phyloP scores from a whole-genome alignment of 2,113 vertebrate genomes.

The Scartelaos histophorus region DNA sequence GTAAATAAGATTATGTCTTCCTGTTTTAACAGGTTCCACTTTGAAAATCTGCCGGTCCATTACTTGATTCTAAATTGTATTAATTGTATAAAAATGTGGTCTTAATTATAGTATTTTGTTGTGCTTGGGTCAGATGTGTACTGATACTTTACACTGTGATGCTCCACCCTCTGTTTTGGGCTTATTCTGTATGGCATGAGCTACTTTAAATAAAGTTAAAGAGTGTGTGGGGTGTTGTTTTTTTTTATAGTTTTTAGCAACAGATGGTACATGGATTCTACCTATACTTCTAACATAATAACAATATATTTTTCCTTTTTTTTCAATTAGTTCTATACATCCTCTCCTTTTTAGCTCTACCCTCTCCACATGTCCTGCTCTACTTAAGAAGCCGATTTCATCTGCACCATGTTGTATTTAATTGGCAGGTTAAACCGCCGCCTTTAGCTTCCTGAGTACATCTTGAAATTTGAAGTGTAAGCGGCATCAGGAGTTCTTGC shows the following conservation, averaged over 20 bases:
- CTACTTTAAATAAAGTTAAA: constrained; percentile 7
- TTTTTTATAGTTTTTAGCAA: background rate
- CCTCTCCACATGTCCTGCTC: too few species aligned
- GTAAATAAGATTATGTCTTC: constrained; percentile 54
- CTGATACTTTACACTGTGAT: constrained; percentile 36
- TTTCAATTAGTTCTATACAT: too few species aligned
- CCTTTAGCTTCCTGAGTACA: too few species aligned
- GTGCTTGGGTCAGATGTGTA: constrained; percentile 25
- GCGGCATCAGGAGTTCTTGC: constrained; percentile 9
- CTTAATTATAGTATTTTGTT: constrained; percentile 26
- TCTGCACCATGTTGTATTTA: background rate
- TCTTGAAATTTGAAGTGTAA: background rate
- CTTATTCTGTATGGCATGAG: constrained; percentile 24
- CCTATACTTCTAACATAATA: too few species aligned
- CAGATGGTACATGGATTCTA: background rate
- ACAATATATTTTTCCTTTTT: too few species aligned
- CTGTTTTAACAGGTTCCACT: constrained; percentile 56
- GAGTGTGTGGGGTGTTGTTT: constrained; percentile 1
- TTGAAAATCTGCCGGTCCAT: constrained; percentile 55
- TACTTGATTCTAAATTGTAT: constrained; percentile 64
- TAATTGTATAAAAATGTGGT: constrained; percentile 20
- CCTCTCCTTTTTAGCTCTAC: background rate
- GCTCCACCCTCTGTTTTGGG: constrained; percentile 23
- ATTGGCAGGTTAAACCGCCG: too few species aligned
- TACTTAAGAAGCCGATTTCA: background rate